A percentile compares a stretch with the other conserved stretches of the same genome.
Conservation (phyloP, 2,888 invertebrate genomes). For the Neuroscelio doddi region DNA sequence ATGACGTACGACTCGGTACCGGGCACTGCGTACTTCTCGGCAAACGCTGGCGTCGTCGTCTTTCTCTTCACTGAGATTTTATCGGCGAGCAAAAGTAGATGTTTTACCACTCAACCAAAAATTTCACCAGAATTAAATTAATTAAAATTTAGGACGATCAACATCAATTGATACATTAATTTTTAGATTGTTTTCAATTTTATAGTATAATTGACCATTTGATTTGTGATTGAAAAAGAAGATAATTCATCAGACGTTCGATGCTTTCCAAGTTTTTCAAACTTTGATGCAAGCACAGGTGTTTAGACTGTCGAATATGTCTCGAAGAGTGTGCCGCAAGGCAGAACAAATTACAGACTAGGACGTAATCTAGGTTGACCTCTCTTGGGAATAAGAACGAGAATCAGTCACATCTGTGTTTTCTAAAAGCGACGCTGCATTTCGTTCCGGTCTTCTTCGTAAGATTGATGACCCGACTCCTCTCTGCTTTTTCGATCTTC, state of each 20-base stretch:
- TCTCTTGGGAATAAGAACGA: slow-evolving; percentile 66
- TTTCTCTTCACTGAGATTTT: slow-evolving; percentile 15
- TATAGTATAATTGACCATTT: too few species aligned
- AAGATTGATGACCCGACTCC: slow-evolving; percentile 68
- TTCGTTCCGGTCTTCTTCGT: slow-evolving; percentile 58
- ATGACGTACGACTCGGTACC: slow-evolving; percentile 63
- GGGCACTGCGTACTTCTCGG: slow-evolving; percentile 17
- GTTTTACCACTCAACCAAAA: too few species aligned
- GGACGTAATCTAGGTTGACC: slow-evolving; percentile 66
- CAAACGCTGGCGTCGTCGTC: slow-evolving; percentile 25
- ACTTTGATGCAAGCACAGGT: slow-evolving; percentile 22
- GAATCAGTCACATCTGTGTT: slow-evolving; percentile 72
- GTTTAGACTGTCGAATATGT: slow-evolving; percentile 27
- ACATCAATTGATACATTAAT: too few species aligned
- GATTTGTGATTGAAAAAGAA: too few species aligned
- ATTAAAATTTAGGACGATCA: too few species aligned
- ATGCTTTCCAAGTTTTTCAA: too few species aligned
- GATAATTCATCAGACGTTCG: too few species aligned
- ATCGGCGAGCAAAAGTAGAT: background rate
- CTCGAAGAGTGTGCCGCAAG: slow-evolving; percentile 27
- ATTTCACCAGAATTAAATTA: too few species aligned
- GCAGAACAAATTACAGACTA: slow-evolving; percentile 62
- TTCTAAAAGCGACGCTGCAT: slow-evolving; percentile 60
- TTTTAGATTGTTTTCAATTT: too few species aligned
- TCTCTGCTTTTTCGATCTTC: slow-evolving; percentile 34